Percentiles rank a stretch among this genome's conserved stretches.
phyloP scores from a whole-genome alignment of 2,888 invertebrate genomes.

The Melieria crassipennis region DNA sequence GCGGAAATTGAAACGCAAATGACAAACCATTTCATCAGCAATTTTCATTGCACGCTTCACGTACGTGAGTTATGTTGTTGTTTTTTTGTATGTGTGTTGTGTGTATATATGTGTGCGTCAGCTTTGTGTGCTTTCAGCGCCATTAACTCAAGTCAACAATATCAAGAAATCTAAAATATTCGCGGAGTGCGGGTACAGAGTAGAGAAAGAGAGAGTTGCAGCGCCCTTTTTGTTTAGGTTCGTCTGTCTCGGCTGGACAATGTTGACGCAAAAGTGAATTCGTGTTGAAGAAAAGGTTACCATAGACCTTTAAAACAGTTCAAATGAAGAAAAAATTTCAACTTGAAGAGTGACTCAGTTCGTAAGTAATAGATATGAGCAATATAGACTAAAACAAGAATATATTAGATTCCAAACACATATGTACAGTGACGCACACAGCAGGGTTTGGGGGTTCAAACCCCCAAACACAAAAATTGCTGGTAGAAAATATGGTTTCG shows the following conservation, averaged over 20 bases:
- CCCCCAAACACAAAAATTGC: no score
- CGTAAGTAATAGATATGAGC: no score
- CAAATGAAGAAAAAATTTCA: no score
- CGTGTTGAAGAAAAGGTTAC: no score
- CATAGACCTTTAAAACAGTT: no score
- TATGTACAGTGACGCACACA: no score
- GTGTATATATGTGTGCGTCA: neutral
- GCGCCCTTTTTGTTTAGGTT: neutral
- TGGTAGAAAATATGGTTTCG: no score
- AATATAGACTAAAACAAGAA: no score
- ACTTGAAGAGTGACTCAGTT: no score
- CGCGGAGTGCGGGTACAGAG: neutral
- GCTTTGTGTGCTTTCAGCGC: neutral
- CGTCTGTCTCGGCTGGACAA: neutral
- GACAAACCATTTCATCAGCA: slow-evolving; percentile 64
- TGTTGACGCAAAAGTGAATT: neutral
- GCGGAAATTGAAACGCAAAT: slow-evolving; percentile 63
- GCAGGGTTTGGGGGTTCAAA: no score
- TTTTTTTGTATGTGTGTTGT: neutral
- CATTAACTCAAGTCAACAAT: neutral
- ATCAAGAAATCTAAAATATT: neutral
- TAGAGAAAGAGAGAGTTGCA: neutral
- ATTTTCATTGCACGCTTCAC: slow-evolving; percentile 40
- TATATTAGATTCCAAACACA: no score
- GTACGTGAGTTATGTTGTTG: no score